Evolutionary conservation across 2,797 vertebrate genomes (phyloP), one percentile per base, ranked within the genome.

Genomic region (Pyrocephalus nanus): DNA sequence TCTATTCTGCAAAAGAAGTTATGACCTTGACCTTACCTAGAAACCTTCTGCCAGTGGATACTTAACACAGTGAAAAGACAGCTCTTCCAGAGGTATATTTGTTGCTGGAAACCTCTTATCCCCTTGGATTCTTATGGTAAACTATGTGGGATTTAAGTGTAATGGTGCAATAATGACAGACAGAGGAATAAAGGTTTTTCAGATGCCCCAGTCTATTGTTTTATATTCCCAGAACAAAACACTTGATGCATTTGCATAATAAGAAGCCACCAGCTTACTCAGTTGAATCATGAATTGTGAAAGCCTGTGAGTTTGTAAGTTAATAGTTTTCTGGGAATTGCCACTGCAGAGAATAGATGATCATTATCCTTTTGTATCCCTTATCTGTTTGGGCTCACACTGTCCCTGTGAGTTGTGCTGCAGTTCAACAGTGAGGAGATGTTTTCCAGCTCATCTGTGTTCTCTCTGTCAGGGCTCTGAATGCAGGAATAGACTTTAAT

Each of bases 241-340:
- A 34, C 74, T 66, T 60, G 7, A 17, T 72, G 55, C 72, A 72
- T 92, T 86, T 95, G 60, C 84, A 75, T 88, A 83, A 61, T 69
- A 55, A 91, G 67, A 91, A 91, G 64, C n/a, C 43, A 55, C 67
- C 64, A 47, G 38, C 92, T 85, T 55, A 72, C 64, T 79, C 53
- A 18, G 69, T 80, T 77, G 73, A 62, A 85, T 78, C n/a, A 18
- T 32, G 72, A 86, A 67, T 64, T 88, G 65, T 92, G 81, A 82
- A 73, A 87, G 78, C 48, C 55, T 86, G 72, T 57, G 87, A 66
- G 84, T 87, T 79, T 64, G 26, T 57, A 54, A 81, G 80, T 86
- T 86, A 81, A 86, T 88, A 62, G 81, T 91, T 94, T 85, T 54
- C 74, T 87, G 62, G 20, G 76, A 86, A 86, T 64, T 88, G 73